A percentile compares a stretch with the other conserved stretches of the same genome.
Conservation (phyloP, 2,888 invertebrate genomes). For the Xestia xanthographa region DNA sequence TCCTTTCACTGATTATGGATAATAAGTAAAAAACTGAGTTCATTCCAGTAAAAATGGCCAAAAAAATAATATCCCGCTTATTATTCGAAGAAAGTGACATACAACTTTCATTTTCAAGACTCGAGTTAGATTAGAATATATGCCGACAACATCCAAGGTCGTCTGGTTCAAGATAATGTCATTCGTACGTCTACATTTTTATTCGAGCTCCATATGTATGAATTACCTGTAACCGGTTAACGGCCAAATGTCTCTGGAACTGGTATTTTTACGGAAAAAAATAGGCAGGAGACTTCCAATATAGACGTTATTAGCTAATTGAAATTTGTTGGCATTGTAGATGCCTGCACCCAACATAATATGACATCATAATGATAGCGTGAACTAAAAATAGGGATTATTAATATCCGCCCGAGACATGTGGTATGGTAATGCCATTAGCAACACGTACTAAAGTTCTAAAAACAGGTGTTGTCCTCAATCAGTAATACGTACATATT, state of each 20-base stretch:
- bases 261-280: slow-evolving; percentile 29
- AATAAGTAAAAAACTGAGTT: background rate
- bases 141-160: slow-evolving; percentile 75
- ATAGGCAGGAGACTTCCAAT: slow-evolving; percentile 12
- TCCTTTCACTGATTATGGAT: slow-evolving; percentile 16
- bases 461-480: slow-evolving; percentile 29
- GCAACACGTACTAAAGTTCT: slow-evolving; percentile 30
- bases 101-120: slow-evolving; percentile 75
- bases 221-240: slow-evolving; percentile 70
- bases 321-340: slow-evolving; percentile 36
- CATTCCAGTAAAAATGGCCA: background rate
- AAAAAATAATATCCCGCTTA: background rate
- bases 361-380: slow-evolving; percentile 65
- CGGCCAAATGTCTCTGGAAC: slow-evolving; percentile 27
- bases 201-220: slow-evolving; percentile 45
- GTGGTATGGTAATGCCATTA: slow-evolving; percentile 41
- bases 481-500: background rate
- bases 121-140: slow-evolving; percentile 64
- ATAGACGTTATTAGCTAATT: slow-evolving; percentile 30
- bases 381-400: slow-evolving; percentile 61
- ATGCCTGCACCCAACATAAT: slow-evolving; percentile 45
- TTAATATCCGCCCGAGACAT: slow-evolving; percentile 49
- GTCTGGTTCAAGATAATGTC: slow-evolving; percentile 74
- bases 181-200: slow-evolving; percentile 68
- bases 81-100: slow-evolving; percentile 63